These are phyloP conservation scores for Triplophysa bombifrons DNA, from an alignment of 2,797 vertebrate genomes.

Conservation along the genomic window DNA sequence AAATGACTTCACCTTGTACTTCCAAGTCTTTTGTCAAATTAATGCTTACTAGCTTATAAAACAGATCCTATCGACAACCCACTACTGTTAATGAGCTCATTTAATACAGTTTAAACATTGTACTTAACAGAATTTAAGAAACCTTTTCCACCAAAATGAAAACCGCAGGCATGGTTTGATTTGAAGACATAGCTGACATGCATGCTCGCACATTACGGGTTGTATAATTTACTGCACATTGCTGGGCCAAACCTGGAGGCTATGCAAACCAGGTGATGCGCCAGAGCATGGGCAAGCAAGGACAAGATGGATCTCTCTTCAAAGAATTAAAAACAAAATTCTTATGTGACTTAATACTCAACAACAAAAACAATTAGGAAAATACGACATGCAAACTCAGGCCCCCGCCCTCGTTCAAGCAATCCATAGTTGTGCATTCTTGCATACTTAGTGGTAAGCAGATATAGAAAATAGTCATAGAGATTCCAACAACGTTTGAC, in stretches of 20 bases:
- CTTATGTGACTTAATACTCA: slow-evolving; percentile 8
- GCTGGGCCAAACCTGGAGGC: slow-evolving; percentile 49
- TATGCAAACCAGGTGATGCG: background rate
- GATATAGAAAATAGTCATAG: background rate
- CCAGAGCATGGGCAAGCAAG: slow-evolving; percentile 52
- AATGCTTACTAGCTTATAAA: background rate
- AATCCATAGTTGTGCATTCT: too few relatives aligned
- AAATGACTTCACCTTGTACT: background rate
- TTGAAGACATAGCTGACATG: background rate
- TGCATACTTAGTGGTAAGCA: background rate
- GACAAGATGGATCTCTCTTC: slow-evolving; percentile 47
- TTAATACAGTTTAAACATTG: background rate
- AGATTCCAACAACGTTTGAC: too few relatives aligned
- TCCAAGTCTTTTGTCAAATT: background rate
- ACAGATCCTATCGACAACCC: background rate
- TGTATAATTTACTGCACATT: slow-evolving; percentile 17
- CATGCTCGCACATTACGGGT: background rate
- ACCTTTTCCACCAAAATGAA: background rate
- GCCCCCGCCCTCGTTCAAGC: too few relatives aligned
- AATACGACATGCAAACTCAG: slow-evolving; percentile 53
- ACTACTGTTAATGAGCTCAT: background rate
- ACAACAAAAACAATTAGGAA: slow-evolving; percentile 35
- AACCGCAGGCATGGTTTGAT: background rate
- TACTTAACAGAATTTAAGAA: background rate
- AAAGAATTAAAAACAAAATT: background rate